phyloP scores from a whole-genome alignment of 1,140 invertebrate species.

The Meloidogyne floridensis region DNA sequence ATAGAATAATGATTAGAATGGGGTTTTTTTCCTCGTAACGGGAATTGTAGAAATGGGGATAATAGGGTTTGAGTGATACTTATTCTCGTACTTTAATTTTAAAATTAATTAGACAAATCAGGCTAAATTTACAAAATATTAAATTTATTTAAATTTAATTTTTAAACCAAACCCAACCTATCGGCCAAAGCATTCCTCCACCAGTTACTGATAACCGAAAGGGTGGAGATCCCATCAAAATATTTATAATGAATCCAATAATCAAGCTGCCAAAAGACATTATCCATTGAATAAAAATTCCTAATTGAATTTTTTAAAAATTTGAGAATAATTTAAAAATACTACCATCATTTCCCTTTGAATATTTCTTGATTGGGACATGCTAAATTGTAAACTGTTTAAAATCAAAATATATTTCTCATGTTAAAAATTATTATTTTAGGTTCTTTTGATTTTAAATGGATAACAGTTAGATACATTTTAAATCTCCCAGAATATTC shows the following conservation, averaged over 20 bases:
- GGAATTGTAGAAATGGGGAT: too few relatives aligned
- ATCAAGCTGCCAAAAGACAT: conserved; percentile 40
- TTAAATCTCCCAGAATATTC: too few relatives aligned
- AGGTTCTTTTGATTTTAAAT: too few relatives aligned
- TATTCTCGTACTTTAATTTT: background rate
- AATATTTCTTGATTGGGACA: conserved; percentile 36
- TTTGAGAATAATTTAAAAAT: background rate
- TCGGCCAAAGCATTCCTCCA: conserved; percentile 34
- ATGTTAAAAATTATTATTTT: too few relatives aligned
- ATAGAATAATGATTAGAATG: too few relatives aligned
- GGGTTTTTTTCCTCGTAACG: too few relatives aligned
- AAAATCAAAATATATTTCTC: background rate
- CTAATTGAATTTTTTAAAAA: conserved; percentile 7
- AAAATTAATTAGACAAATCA: background rate
- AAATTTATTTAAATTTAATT: background rate
- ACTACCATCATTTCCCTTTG: conserved; percentile 28
- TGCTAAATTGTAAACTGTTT: conserved; percentile 15
- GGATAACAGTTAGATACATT: too few relatives aligned
- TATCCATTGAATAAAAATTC: conserved; percentile 38
- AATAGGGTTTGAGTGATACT: background rate
- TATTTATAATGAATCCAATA: conserved; percentile 37
- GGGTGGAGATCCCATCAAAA: conserved; percentile 32
- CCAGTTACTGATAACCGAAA: conserved; percentile 2
- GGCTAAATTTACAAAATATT: too few relatives aligned
- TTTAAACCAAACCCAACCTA: conserved; percentile 13